Conservation (phyloP, 2,888 invertebrate species). For the Latheticus oryzae region DNA sequence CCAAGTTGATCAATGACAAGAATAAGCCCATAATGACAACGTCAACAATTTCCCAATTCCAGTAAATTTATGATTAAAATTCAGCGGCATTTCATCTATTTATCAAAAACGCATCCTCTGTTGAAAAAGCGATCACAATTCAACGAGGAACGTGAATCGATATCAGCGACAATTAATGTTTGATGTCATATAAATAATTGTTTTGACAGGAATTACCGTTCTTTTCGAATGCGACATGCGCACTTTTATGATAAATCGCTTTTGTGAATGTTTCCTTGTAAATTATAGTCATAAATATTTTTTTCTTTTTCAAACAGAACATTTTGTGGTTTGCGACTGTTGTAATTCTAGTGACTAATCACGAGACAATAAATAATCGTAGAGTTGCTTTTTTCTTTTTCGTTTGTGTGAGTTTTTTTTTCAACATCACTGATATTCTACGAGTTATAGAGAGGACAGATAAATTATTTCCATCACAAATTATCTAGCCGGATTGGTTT, state of each 20-base stretch:
- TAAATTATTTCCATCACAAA: constrained; percentile 21
- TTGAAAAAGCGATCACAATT: constrained; percentile 9
- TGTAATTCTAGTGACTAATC: constrained; percentile 17
- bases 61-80: too few species aligned
- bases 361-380: constrained; percentile 9
- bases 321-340: constrained; percentile 7
- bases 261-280: constrained; percentile 23
- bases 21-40: too few species aligned
- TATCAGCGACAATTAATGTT: constrained; percentile 25
- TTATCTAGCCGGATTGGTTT: constrained; percentile 17
- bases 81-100: too few species aligned
- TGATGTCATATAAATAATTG: constrained; percentile 31
- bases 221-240: constrained; percentile 21
- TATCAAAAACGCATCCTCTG: too few species aligned
- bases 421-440: background rate
- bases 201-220: constrained; percentile 23
- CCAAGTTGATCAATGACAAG: too few species aligned
- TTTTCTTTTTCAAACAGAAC: constrained; percentile 3
- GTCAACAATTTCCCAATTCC: too few species aligned
- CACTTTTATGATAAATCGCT: constrained; percentile 29
- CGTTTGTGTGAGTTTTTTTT: constrained; percentile 6
- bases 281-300: constrained; percentile 18
- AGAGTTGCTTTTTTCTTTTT: constrained; percentile 1
- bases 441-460: constrained; percentile 15
- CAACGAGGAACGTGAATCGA: constrained; percentile 16